A percentile compares a stretch with the other conserved stretches of the same genome.
These are phyloP conservation scores for Pogonocichla stellata DNA, from an alignment of 2,113 vertebrate genomes.

Conservation along the genomic window DNA sequence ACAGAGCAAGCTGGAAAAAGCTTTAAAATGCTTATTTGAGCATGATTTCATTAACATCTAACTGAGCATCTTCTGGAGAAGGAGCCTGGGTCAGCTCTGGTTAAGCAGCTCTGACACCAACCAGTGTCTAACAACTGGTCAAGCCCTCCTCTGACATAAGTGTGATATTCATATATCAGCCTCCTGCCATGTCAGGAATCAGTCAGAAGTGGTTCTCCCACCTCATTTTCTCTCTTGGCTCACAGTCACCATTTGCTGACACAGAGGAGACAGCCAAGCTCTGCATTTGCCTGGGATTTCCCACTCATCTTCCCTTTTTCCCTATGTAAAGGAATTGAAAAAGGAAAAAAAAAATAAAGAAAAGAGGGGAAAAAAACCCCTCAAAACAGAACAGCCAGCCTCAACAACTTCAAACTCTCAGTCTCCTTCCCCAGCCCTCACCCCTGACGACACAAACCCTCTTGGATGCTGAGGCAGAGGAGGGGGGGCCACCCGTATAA, in stretches of 20 bases:
- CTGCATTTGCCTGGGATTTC: neutral
- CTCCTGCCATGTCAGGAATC: neutral
- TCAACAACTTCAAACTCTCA: neutral
- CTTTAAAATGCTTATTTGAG: neutral
- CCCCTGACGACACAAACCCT: neutral
- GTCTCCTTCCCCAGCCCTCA: neutral
- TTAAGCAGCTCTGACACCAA: neutral
- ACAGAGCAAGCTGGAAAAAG: neutral
- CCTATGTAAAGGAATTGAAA: neutral
- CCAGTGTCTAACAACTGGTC: rapidly evolving
- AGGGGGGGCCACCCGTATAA: conserved; percentile 72
- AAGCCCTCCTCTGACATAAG: neutral
- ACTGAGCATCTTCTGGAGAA: neutral
- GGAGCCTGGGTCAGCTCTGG: neutral
- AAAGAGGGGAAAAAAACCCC: rapidly evolving
- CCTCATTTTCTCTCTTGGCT: conserved; percentile 13
- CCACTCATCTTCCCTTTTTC: neutral
- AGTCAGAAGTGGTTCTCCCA: conserved; percentile 34
- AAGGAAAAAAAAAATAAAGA: neutral
- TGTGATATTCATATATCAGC: neutral
- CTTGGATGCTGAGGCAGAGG: conserved; percentile 13
- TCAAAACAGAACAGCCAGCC: neutral
- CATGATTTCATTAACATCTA: neutral
- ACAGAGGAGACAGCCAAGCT: neutral
- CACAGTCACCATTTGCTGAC: neutral